phyloP scores from a whole-genome alignment of 2,888 invertebrate genomes.

The Bimastos eiseni region DNA sequence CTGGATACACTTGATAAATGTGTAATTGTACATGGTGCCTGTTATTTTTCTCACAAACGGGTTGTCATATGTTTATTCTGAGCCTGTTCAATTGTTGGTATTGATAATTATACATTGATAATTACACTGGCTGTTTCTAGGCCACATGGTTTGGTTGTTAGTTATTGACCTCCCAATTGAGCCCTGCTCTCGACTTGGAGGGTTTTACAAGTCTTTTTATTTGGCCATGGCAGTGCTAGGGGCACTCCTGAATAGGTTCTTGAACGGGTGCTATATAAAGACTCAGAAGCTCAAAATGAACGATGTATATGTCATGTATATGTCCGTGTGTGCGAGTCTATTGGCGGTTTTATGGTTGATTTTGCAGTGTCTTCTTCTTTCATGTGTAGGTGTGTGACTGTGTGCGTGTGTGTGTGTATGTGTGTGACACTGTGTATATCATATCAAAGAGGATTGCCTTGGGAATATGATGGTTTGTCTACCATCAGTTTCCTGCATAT shows the following conservation, averaged over 20 bases:
- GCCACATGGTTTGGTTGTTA: background rate
- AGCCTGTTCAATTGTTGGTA: background rate
- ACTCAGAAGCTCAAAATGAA: no score
- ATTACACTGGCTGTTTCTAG: background rate
- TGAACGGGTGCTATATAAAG: no score
- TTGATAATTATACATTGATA: background rate
- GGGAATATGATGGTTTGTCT: conserved; percentile 5
- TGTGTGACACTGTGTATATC: background rate
- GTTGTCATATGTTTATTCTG: background rate
- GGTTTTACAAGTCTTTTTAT: no score
- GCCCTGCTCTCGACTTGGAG: no score
- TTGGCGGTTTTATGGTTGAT: background rate
- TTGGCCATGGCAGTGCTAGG: no score
- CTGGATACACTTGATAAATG: background rate
- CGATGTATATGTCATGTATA: no score
- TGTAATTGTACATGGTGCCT: no score
- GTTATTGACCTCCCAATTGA: no score
- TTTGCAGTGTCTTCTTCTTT: background rate
- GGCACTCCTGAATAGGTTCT: no score
- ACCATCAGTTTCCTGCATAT: background rate
- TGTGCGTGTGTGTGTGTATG: no score
- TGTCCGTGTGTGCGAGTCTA: background rate
- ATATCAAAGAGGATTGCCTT: background rate
- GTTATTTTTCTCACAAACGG: background rate
- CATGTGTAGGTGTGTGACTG: no score